These are phyloP conservation scores for Phoeniculus purpureus DNA, from an alignment of 2,797 vertebrate genomes.

Conservation along the genomic window DNA sequence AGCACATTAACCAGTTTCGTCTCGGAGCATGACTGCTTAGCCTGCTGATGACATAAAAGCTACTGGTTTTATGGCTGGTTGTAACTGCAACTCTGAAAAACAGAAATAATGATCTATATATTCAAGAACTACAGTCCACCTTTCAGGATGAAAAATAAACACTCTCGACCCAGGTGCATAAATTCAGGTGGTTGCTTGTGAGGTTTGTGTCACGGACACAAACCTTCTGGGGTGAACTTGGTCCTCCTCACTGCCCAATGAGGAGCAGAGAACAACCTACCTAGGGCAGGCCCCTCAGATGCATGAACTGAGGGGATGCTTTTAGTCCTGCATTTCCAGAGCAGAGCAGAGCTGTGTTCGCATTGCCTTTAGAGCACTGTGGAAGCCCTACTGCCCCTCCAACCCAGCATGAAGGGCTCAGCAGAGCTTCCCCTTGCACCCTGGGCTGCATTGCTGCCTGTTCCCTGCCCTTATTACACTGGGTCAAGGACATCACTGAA, in stretches of 20 bases:
- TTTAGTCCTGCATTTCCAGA: background rate
- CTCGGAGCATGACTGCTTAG: background rate
- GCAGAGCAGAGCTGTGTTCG: background rate
- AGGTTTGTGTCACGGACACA: background rate
- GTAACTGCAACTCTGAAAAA: background rate
- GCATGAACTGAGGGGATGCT: background rate
- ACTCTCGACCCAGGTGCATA: background rate
- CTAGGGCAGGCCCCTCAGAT: background rate
- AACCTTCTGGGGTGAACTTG: background rate
- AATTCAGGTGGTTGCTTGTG: background rate
- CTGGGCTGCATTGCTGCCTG: background rate
- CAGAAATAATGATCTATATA: background rate
- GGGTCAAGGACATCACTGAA: background rate
- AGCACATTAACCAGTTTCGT: accelerated
- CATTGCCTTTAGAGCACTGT: accelerated
- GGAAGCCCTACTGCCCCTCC: background rate
- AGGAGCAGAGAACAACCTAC: background rate
- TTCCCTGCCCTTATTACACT: accelerated
- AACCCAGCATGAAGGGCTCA: background rate
- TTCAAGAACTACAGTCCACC: background rate
- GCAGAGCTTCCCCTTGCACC: background rate
- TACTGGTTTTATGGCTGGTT: background rate
- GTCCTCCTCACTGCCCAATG: accelerated
- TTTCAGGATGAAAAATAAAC: background rate
- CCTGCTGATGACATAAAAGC: background rate